These are phyloP conservation scores for Tachysurus fulvidraco DNA, from an alignment of 2,113 vertebrate genomes.

Conservation along the genomic window DNA sequence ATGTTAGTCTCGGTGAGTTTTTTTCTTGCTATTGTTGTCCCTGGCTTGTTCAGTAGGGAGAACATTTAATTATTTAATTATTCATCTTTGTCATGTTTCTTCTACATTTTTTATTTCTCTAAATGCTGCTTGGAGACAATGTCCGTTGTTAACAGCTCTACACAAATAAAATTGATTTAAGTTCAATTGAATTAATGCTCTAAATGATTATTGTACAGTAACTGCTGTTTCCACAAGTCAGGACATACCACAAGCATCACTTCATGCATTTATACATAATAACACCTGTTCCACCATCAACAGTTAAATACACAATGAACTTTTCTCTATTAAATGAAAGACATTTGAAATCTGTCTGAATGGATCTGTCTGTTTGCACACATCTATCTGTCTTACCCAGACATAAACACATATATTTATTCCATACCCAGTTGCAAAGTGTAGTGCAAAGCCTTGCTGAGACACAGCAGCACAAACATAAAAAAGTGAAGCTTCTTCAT, in stretches of 20 bases:
- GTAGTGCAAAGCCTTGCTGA: conserved; percentile 30
- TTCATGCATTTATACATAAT: background rate
- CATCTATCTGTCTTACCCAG: background rate
- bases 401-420: background rate
- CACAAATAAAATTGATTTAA: too few relatives aligned
- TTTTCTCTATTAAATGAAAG: background rate
- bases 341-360: background rate
- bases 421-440: conserved; percentile 47
- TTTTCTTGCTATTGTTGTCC: too few relatives aligned
- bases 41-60: too few relatives aligned
- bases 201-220: background rate
- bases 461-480: conserved; percentile 35
- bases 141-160: too few relatives aligned
- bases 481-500: conserved; percentile 27
- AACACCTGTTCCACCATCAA: background rate
- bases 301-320: background rate
- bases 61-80: too few relatives aligned
- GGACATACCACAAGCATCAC: background rate
- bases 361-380: background rate
- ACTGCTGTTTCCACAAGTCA: background rate
- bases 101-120: too few relatives aligned
- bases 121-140: too few relatives aligned
- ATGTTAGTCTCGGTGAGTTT: background rate
- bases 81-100: too few relatives aligned
- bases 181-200: background rate